Evolutionary conservation across 2,888 invertebrate genomes (phyloP).

Genomic region (Linnaemya tessellans): DNA sequence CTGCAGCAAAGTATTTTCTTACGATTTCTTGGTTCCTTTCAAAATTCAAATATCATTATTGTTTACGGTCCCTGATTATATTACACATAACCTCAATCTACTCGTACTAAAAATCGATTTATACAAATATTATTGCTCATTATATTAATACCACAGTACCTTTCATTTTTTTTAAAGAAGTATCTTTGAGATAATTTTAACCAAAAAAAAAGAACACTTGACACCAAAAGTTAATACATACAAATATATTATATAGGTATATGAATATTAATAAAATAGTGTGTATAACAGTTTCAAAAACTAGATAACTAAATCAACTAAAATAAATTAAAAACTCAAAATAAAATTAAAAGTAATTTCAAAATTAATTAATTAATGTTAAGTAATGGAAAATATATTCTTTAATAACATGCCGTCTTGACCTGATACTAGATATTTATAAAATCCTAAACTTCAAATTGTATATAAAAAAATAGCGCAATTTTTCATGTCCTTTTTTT

Average conservation of each 20-base stretch:
- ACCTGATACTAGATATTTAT: no score
- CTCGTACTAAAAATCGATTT: neutral
- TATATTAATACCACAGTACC: neutral
- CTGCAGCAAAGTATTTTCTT: no score
- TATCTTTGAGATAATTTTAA: neutral
- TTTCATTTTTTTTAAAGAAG: neutral
- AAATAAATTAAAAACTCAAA: neutral
- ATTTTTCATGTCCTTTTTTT: no score
- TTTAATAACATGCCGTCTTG: no score
- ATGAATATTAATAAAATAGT: neutral
- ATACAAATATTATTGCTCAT: neutral
- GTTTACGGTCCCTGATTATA: neutral
- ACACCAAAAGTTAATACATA: constrained; percentile 2
- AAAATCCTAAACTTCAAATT: no score
- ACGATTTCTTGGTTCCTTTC: no score
- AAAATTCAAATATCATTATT: neutral
- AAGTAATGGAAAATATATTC: no score
- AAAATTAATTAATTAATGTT: neutral
- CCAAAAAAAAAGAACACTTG: neutral
- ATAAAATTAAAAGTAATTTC: neutral
- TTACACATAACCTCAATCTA: neutral
- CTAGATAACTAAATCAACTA: no score
- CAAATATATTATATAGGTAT: neutral
- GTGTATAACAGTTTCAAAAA: neutral
- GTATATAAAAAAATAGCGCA: no score